A percentile compares a stretch with the other conserved stretches of the same genome.
These are phyloP conservation scores for Acanthosoma haemorrhoidale DNA, from an alignment of 2,888 invertebrate genomes.

Conservation along the genomic window DNA sequence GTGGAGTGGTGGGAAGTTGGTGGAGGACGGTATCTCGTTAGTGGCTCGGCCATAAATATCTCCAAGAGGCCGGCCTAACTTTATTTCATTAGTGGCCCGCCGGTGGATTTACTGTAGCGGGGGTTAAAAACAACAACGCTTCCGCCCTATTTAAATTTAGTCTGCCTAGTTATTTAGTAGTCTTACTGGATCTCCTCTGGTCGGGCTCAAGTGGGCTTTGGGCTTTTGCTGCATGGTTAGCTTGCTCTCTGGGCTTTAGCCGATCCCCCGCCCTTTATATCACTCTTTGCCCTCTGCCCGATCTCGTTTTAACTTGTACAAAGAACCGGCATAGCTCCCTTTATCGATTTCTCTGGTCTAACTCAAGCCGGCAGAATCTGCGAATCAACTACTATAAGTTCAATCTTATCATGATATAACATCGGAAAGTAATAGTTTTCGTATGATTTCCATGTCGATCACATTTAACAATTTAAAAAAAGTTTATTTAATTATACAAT, in stretches of 20 bases:
- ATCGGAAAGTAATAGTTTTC: no score
- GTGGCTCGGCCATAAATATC: constrained; percentile 26
- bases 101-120: constrained; percentile 19
- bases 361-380: no score
- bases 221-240: constrained; percentile 6
- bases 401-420: no score
- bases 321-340: no score
- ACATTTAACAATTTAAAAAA: no score
- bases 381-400: no score
- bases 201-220: constrained; percentile 10
- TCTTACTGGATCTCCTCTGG: neutral
- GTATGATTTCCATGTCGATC: no score
- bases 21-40: constrained; percentile 26
- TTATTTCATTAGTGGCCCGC: constrained; percentile 25
- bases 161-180: neutral
- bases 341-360: no score
- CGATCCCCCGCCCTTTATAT: neutral
- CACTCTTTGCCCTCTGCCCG: no score
- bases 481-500: no score
- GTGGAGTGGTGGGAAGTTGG: constrained; percentile 25
- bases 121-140: constrained; percentile 5
- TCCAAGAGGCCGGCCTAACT: constrained; percentile 6
- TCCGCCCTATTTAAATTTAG: constrained; percentile 10
- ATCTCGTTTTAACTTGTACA: no score
- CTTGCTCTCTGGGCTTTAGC: neutral